These are phyloP conservation scores for Tribolium castaneum DNA, from an alignment of 1,140 invertebrate species.

Conservation along the genomic window DNA sequence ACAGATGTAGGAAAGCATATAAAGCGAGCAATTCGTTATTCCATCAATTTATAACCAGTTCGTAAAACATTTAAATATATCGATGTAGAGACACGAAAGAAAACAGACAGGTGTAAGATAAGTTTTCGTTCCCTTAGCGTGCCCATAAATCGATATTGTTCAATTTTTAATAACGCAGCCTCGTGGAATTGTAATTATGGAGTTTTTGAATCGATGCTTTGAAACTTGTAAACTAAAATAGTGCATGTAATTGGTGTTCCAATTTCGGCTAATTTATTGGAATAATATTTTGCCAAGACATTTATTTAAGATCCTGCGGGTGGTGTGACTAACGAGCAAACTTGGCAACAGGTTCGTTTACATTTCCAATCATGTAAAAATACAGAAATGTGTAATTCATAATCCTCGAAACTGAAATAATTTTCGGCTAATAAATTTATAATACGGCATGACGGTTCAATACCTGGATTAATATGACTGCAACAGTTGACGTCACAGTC, in stretches of 20 bases:
- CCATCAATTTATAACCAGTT: slow-evolving; percentile 41
- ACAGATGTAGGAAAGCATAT: slow-evolving; percentile 7
- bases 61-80: slow-evolving; percentile 42
- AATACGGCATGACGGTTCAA: background rate
- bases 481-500: background rate
- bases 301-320: slow-evolving; percentile 27
- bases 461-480: background rate
- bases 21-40: slow-evolving; percentile 37
- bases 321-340: slow-evolving; percentile 17
- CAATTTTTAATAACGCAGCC: slow-evolving; percentile 22
- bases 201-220: background rate
- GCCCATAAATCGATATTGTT: slow-evolving; percentile 29
- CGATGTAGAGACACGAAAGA: slow-evolving; percentile 28
- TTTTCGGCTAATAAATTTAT: background rate
- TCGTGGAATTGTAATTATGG: slow-evolving; percentile 19
- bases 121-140: slow-evolving; percentile 40
- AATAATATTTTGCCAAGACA: slow-evolving; percentile 28
- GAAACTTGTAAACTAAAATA: background rate
- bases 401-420: background rate
- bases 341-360: slow-evolving; percentile 22
- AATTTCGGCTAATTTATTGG: slow-evolving; percentile 17
- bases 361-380: slow-evolving; percentile 13
- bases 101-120: slow-evolving; percentile 38
- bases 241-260: slow-evolving; percentile 18
- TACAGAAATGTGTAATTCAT: background rate